phyloP scores from a whole-genome alignment of 2,888 invertebrate species.

The Pinctada fucata region DNA sequence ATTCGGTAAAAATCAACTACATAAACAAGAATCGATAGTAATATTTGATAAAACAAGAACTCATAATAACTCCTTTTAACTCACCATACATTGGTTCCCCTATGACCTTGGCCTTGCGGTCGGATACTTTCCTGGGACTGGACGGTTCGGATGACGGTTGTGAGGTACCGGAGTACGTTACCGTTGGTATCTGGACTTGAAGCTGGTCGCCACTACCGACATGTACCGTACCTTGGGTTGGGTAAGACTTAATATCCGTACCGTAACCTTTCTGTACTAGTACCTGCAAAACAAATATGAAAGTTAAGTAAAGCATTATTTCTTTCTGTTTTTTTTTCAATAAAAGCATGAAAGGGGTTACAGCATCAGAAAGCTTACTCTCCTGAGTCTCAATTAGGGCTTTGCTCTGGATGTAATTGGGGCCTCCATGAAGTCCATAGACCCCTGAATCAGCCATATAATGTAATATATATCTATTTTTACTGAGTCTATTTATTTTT shows the following conservation, averaged over 20 bases:
- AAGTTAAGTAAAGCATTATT: background rate
- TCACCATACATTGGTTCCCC: slow-evolving; percentile 7
- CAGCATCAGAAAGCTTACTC: too few species aligned
- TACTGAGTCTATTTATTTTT: too few species aligned
- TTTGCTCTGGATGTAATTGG: too few species aligned
- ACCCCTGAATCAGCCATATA: too few species aligned
- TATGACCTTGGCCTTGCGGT: background rate
- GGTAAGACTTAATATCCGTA: slow-evolving; percentile 67
- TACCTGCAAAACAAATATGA: slow-evolving; percentile 58
- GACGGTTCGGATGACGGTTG: slow-evolving; percentile 61
- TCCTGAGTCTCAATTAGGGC: too few species aligned
- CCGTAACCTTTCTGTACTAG: slow-evolving; percentile 75
- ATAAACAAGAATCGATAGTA: too few species aligned
- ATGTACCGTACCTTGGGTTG: slow-evolving; percentile 34
- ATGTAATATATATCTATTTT: too few species aligned
- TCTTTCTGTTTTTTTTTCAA: background rate
- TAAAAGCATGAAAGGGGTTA: too few species aligned
- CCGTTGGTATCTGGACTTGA: slow-evolving; percentile 60
- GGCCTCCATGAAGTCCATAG: too few species aligned
- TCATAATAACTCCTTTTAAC: background rate
- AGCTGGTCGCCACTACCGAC: slow-evolving; percentile 48
- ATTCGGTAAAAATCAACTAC: too few species aligned
- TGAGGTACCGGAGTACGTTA: slow-evolving; percentile 31
- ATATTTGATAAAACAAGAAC: too few species aligned
- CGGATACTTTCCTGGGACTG: slow-evolving; percentile 52